Percentiles rank a stretch among this genome's conserved stretches.
These are phyloP conservation scores for Proctacanthus coquilletti DNA, from an alignment of 1,140 invertebrate genomes.

Conservation along the genomic window DNA sequence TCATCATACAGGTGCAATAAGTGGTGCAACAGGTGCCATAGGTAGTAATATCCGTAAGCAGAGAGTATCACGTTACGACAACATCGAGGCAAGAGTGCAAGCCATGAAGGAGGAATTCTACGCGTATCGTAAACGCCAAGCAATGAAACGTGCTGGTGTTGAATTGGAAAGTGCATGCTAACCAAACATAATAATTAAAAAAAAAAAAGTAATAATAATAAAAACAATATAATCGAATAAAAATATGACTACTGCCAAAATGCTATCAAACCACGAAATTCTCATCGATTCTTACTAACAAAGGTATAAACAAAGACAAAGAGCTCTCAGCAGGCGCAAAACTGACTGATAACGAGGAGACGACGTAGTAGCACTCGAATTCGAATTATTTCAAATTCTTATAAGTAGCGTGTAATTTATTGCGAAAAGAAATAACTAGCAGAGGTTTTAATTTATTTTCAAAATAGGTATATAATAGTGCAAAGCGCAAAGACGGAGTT, in stretches of 20 bases:
- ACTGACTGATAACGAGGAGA: no score
- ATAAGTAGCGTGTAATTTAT: no score
- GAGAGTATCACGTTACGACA: constrained; percentile 43
- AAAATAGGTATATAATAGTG: no score
- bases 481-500: no score
- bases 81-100: constrained; percentile 78
- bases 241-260: constrained; percentile 4
- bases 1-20: no score
- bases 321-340: no score
- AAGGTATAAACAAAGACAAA: no score
- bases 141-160: constrained; percentile 39
- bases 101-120: constrained; percentile 93
- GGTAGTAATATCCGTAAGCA: constrained; percentile 19
- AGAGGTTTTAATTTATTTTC: no score
- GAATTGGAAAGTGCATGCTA: constrained; percentile 64
- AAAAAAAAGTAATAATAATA: constrained; percentile 11
- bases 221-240: constrained; percentile 1
- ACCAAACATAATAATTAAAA: constrained; percentile 20
- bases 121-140: constrained; percentile 77
- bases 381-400: no score
- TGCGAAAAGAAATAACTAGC: no score
- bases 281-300: background rate
- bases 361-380: no score
- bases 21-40: constrained; percentile 28
- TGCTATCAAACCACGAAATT: background rate